phyloP scores from a whole-genome alignment of 2,797 vertebrate species.

The Sebastes minor region DNA sequence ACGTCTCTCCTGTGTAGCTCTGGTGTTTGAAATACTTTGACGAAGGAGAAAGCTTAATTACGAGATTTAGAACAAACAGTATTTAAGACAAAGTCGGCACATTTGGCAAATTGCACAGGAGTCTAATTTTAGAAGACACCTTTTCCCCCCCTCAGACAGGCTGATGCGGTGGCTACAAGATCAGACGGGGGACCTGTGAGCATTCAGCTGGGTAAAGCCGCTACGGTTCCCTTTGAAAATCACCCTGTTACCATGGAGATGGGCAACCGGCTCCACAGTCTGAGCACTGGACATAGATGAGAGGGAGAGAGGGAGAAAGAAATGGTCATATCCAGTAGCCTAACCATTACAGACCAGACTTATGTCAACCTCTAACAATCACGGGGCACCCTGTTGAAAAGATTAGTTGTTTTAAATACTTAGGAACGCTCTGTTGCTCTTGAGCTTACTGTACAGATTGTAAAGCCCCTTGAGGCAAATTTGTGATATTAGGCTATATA shows the following conservation, averaged over 20 bases:
- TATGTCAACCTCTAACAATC: neutral
- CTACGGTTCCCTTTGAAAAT: slow-evolving; percentile 60
- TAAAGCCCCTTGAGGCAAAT: no score
- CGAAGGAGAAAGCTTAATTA: neutral
- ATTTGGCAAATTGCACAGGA: neutral
- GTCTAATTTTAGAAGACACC: slow-evolving; percentile 34
- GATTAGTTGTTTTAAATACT: neutral
- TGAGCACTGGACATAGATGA: slow-evolving; percentile 60
- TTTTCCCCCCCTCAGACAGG: neutral
- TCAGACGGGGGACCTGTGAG: slow-evolving; percentile 57
- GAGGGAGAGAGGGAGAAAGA: neutral
- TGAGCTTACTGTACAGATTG: neutral
- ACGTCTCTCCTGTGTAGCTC: neutral
- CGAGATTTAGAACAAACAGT: neutral
- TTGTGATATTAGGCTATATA: no score
- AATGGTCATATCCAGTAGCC: neutral
- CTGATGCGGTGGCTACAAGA: slow-evolving; percentile 37
- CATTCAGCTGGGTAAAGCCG: slow-evolving; percentile 45
- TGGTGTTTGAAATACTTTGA: neutral
- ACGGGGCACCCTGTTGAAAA: neutral
- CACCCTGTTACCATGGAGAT: slow-evolving; percentile 75
- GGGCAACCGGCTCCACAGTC: slow-evolving; percentile 37
- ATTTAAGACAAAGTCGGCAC: neutral
- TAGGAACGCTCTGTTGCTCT: neutral
- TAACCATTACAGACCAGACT: neutral